Percentiles rank a stretch among this genome's conserved stretches.
phyloP scores from a whole-genome alignment of 2,888 invertebrate species.

The Polydrusus pterygomalis region DNA sequence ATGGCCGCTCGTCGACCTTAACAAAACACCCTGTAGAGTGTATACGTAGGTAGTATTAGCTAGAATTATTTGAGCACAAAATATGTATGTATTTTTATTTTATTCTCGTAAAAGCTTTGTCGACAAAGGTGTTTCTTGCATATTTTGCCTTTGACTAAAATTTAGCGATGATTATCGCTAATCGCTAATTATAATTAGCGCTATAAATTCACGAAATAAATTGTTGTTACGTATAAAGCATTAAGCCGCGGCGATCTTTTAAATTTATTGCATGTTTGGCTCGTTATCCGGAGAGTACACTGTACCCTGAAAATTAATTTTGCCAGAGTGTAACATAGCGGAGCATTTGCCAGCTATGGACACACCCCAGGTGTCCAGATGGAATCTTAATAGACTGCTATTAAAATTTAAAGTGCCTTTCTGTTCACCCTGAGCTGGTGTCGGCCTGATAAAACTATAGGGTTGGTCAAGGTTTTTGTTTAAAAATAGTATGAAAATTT shows the following conservation, averaged over 20 bases:
- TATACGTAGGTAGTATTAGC: too few species aligned
- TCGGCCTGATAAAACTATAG: neutral
- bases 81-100: too few species aligned
- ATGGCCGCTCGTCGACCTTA: too few species aligned
- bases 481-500: neutral
- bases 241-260: slow-evolving; percentile 14
- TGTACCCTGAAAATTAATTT: slow-evolving; percentile 47
- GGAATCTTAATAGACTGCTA: slow-evolving; percentile 61
- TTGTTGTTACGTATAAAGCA: neutral
- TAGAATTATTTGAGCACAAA: too few species aligned
- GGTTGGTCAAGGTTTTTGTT: neutral
- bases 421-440: neutral
- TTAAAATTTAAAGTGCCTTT: slow-evolving; percentile 60
- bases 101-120: too few species aligned
- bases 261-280: slow-evolving; percentile 16
- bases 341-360: slow-evolving; percentile 51
- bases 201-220: too few species aligned
- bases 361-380: slow-evolving; percentile 61
- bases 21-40: too few species aligned
- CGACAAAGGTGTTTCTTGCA: too few species aligned
- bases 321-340: slow-evolving; percentile 34
- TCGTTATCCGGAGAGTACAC: slow-evolving; percentile 35
- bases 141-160: too few species aligned
- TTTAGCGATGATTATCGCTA: too few species aligned
- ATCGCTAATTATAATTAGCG: too few species aligned